phyloP scores from a whole-genome alignment of 30 jellyfish, hydroid and myxozoan genomes.

The Chironex yamaguchii region DNA sequence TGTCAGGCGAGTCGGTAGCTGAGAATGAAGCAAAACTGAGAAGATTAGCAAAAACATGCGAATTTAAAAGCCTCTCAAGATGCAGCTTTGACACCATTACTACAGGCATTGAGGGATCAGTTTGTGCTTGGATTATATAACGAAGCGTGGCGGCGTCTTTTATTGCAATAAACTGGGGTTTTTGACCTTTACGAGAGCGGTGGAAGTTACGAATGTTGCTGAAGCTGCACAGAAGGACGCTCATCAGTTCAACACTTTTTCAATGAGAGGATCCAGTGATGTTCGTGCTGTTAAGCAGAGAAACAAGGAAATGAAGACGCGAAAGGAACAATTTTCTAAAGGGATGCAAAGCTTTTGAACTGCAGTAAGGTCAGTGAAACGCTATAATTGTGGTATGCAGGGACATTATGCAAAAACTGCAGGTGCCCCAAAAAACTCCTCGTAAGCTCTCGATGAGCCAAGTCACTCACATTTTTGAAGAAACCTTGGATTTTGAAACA shows the following conservation, averaged over 20 bases:
- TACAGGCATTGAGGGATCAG: constrained; percentile 28
- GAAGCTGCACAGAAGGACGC: constrained; percentile 56
- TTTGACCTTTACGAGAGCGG: constrained; percentile 21
- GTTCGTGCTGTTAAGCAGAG: constrained; percentile 54
- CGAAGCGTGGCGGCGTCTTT: constrained; percentile 70
- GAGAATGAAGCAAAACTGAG: constrained; percentile 63
- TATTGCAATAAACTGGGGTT: constrained; percentile 72
- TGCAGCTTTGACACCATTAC: constrained; percentile 32
- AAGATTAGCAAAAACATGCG: constrained; percentile 74
- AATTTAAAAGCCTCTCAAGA: constrained; percentile 44
- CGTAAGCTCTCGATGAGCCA: constrained; percentile 62
- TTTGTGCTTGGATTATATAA: constrained; percentile 51
- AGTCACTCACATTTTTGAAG: constrained; percentile 61
- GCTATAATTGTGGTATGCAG: constrained; percentile 52
- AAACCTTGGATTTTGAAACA: constrained; percentile 55
- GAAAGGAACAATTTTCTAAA: constrained; percentile 56
- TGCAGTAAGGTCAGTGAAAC: constrained; percentile 58
- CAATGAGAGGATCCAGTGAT: constrained; percentile 31
- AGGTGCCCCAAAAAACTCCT: constrained; percentile 61
- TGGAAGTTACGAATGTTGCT: not conserved
- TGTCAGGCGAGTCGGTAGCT: constrained; percentile 52
- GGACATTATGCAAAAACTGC: constrained; percentile 69
- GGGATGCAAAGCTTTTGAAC: constrained; percentile 53
- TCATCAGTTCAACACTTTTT: constrained; percentile 46
- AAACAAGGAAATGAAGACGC: constrained; percentile 53